Evolutionary conservation across 1,140 invertebrate genomes (phyloP).

Genomic region (Zeugodacus cucurbitae): DNA sequence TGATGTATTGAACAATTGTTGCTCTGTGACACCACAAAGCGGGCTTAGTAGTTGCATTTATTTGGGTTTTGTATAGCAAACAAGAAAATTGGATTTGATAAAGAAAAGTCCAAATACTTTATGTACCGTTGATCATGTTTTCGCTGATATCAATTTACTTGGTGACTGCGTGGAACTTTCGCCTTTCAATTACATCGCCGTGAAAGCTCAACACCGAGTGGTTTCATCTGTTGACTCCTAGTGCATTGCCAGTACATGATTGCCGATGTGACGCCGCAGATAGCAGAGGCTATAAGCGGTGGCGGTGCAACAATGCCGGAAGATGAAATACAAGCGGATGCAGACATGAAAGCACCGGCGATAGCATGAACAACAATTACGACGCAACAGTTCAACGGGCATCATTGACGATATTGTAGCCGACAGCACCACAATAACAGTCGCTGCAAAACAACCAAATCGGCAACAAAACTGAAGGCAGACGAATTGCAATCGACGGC

Average conservation of each 20-base stretch:
- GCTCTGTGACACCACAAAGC: too few relatives aligned
- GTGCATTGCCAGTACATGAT: background rate
- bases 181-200: background rate
- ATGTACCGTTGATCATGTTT: conserved; percentile 8
- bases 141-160: background rate
- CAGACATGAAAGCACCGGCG: background rate
- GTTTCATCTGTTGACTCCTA: background rate
- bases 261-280: too few relatives aligned
- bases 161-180: background rate
- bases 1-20: too few relatives aligned
- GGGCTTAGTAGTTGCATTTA: too few relatives aligned
- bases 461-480: background rate
- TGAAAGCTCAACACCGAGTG: background rate
- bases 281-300: background rate
- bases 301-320: conserved; percentile 28
- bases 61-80: too few relatives aligned
- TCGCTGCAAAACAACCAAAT: background rate
- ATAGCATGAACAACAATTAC: background rate
- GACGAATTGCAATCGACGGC: conserved; percentile 11
- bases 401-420: background rate
- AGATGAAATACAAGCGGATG: background rate
- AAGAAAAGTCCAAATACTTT: background rate
- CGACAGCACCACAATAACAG: background rate
- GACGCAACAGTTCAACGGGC: background rate
- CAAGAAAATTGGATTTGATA: too few relatives aligned